Evolutionary conservation across 2,797 vertebrate genomes (phyloP).

Genomic region (Geotrypetes seraphini): DNA sequence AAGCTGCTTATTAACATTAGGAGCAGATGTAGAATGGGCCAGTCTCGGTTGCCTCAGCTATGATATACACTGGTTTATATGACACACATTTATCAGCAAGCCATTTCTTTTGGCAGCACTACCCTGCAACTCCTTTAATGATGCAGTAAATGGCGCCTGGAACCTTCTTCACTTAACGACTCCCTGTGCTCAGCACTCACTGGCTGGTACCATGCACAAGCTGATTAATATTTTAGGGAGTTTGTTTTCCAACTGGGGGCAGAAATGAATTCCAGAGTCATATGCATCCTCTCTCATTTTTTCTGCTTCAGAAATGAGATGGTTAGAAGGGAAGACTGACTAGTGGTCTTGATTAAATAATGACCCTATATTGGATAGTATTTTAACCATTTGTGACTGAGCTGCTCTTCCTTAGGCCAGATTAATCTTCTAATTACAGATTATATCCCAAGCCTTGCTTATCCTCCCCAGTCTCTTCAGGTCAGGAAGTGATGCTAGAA

Average conservation of each 20-base stretch:
- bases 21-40: too few species aligned
- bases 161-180: constrained; percentile 27
- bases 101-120: constrained; percentile 32
- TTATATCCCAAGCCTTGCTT: too few species aligned
- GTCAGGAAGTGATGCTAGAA: too few species aligned
- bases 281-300: constrained; percentile 4
- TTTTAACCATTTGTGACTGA: too few species aligned
- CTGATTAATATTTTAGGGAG: constrained; percentile 33
- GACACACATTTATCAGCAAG: constrained; percentile 34
- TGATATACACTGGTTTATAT: too few species aligned
- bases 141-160: constrained; percentile 36
- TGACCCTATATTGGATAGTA: too few species aligned
- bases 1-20: too few species aligned
- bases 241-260: constrained; percentile 19
- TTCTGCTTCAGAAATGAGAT: constrained; percentile 5
- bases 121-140: constrained; percentile 28
- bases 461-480: too few species aligned
- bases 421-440: too few species aligned
- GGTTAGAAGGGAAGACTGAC: constrained; percentile 6
- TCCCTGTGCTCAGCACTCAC: constrained; percentile 25
- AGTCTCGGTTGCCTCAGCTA: constrained; percentile 21
- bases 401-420: too few species aligned
- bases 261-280: constrained; percentile 13
- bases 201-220: constrained; percentile 15
- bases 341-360: too few species aligned